phyloP scores from a whole-genome alignment of 92 coral and sea anemone species.

The Zoanthus sansibaricus region DNA sequence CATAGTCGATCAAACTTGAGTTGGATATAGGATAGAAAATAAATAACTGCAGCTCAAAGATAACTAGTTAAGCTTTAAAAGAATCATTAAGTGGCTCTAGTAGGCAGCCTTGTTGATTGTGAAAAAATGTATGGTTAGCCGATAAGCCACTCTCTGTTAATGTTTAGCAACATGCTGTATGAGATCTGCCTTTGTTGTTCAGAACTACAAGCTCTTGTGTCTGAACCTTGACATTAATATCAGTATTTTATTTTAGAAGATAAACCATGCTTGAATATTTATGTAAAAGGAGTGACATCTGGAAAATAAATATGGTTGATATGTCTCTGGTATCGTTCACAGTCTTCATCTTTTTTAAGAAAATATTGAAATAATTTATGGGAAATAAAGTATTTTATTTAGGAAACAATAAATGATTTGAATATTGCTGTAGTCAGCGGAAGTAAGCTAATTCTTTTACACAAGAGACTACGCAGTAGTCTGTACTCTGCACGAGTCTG shows the following conservation, averaged over 20 bases:
- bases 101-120: not conserved
- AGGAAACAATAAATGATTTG: no score
- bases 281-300: no score
- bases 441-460: no score
- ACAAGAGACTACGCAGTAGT: no score
- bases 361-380: no score
- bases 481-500: no score
- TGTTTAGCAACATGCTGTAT: not conserved
- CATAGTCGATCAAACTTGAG: not conserved
- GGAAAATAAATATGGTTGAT: no score
- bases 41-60: not conserved
- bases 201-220: not conserved
- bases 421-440: no score
- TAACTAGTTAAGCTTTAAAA: not conserved
- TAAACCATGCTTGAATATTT: no score
- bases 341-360: no score
- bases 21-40: not conserved
- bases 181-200: slow-evolving; percentile 24
- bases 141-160: not conserved
- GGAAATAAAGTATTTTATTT: no score
- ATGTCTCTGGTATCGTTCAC: no score
- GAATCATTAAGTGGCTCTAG: not conserved
- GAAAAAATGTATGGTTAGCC: not conserved
- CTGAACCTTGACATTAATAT: slow-evolving; percentile 15
- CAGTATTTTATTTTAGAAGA: not conserved